Conservation (phyloP, 2,888 invertebrate species). For the Ernsta delagoae region DNA sequence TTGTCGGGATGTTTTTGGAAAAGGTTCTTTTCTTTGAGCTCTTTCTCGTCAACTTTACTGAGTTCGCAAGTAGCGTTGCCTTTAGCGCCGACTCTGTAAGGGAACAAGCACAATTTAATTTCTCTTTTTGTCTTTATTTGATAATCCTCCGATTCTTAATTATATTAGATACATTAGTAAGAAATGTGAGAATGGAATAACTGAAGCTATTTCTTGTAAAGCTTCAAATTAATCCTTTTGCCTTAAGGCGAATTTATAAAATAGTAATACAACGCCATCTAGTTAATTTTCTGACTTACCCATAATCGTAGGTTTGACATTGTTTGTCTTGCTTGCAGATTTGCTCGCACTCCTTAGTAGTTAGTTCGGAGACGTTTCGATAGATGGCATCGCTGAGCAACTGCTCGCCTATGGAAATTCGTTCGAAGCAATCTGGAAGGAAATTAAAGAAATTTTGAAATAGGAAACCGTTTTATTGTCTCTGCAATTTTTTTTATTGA, state of each 20-base stretch:
- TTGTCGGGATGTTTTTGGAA: constrained; percentile 68
- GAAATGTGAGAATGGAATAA: no score
- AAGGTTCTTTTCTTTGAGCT: constrained; percentile 63
- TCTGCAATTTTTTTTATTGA: no score
- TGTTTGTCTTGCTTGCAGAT: constrained; percentile 86
- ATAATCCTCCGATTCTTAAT: no score
- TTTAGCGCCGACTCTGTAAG: constrained; percentile 74
- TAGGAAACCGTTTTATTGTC: no score
- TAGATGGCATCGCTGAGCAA: constrained; percentile 85
- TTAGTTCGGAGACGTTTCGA: constrained; percentile 85
- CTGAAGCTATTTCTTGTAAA: no score
- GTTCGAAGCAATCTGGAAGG: constrained; percentile 88
- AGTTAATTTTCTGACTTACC: constrained; percentile 67
- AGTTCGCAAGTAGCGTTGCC: constrained; percentile 78
- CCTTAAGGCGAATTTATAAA: no score
- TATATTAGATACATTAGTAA: no score
- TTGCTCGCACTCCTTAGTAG: constrained; percentile 85
- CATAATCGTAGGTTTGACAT: constrained; percentile 87
- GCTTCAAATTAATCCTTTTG: no score
- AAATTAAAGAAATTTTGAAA: no score
- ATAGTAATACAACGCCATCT: constrained; percentile 28
- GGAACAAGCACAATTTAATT: neutral
- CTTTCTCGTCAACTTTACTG: constrained; percentile 64
- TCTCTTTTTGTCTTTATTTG: neutral
- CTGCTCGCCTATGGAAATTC: constrained; percentile 86